phyloP scores from a whole-genome alignment of 2,113 vertebrate species.

The Xenus cinereus region DNA sequence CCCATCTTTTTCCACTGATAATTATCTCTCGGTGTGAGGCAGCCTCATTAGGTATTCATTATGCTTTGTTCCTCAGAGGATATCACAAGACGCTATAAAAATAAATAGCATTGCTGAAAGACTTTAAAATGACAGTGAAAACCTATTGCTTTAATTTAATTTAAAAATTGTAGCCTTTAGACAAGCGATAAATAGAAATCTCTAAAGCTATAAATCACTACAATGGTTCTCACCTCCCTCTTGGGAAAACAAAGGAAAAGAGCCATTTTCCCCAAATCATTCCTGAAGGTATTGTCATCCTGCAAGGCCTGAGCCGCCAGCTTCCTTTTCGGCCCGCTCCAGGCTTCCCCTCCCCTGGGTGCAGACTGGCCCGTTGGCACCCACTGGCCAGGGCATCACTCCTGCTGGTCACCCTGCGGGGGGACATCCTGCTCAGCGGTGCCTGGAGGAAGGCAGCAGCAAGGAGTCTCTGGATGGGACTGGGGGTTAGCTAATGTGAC shows the following conservation, averaged over 20 bases:
- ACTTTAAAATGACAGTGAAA: not conserved
- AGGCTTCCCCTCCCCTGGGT: not conserved
- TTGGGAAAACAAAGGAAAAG: not conserved
- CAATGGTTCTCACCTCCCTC: not conserved
- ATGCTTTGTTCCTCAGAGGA: not conserved
- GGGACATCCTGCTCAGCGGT: not conserved
- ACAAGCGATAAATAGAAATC: not conserved
- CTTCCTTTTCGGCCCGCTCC: not conserved
- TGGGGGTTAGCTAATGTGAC: not conserved
- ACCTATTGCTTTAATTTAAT: slow-evolving; percentile 32
- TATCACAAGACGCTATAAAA: not conserved
- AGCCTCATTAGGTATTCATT: not conserved
- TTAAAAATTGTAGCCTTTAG: not conserved
- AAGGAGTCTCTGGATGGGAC: not conserved
- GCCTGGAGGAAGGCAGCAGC: not conserved
- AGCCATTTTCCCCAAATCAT: not conserved
- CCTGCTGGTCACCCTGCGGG: not conserved
- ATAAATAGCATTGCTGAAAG: not conserved
- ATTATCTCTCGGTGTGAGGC: not conserved
- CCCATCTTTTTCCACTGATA: not conserved
- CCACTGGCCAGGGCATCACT: not conserved
- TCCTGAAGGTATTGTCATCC: not conserved
- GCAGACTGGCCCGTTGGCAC: not conserved
- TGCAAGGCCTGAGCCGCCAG: not conserved
- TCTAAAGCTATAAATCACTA: not conserved